A percentile compares a stretch with the other conserved stretches of the same genome.
Evolutionary conservation across 2,888 invertebrate genomes (phyloP).

Genomic region (Tryphoninae sp.): DNA sequence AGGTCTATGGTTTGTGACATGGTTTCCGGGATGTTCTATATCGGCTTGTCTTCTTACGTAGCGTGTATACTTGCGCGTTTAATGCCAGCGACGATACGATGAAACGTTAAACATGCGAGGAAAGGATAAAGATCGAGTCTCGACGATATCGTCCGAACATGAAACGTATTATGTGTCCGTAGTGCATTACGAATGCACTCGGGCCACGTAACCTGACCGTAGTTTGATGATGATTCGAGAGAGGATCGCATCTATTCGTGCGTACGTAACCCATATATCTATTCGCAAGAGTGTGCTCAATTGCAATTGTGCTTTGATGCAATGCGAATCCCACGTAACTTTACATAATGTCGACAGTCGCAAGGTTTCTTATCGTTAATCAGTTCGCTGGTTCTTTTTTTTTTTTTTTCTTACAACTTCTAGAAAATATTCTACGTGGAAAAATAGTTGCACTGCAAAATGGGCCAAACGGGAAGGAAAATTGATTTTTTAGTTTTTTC

Average conservation of each 20-base stretch:
- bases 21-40: conserved; percentile 3
- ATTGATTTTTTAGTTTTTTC: too few relatives aligned
- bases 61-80: too few relatives aligned
- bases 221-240: conserved; percentile 29
- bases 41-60: conserved; percentile 1
- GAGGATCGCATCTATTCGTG: conserved; percentile 17
- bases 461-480: too few relatives aligned
- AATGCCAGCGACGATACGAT: background rate
- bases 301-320: conserved; percentile 50
- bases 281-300: conserved; percentile 38
- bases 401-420: background rate
- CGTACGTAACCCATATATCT: conserved; percentile 30
- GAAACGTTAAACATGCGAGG: conserved; percentile 26
- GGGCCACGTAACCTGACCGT: conserved; percentile 53
- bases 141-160: conserved; percentile 41
- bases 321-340: conserved; percentile 50
- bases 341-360: conserved; percentile 44
- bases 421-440: background rate
- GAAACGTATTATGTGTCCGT: conserved; percentile 39
- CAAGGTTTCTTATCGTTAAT: conserved; percentile 39
- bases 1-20: background rate
- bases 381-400: conserved; percentile 1
- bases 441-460: background rate
- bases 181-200: conserved; percentile 39
- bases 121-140: conserved; percentile 44